A percentile compares a stretch with the other conserved stretches of the same genome.
These are phyloP conservation scores for Tachycineta bicolor DNA, from an alignment of 2,113 vertebrate species.

Conservation along the genomic window DNA sequence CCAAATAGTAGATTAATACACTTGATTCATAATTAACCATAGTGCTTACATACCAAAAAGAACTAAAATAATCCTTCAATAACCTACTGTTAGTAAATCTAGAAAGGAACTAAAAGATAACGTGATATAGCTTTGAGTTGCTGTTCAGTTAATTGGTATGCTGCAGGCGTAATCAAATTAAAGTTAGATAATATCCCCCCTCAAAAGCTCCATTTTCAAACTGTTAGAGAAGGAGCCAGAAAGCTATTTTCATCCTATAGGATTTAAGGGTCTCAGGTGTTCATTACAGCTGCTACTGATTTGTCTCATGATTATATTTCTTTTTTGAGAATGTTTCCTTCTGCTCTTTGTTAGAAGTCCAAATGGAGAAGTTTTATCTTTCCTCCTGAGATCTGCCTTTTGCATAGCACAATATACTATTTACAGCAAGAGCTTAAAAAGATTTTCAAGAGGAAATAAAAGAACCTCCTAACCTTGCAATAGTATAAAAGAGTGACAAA, in stretches of 20 bases:
- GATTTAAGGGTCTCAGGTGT: slow-evolving; percentile 39
- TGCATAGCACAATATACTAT: slow-evolving; percentile 14
- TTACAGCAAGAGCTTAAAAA: slow-evolving; percentile 27
- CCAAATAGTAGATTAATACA: neutral
- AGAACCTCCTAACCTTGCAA: neutral
- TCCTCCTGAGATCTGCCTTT: slow-evolving; percentile 17
- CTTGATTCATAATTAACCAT: neutral
- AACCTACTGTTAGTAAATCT: neutral
- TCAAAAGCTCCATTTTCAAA: neutral
- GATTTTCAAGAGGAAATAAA: slow-evolving; percentile 48
- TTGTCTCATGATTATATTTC: slow-evolving; percentile 50
- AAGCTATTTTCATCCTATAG: slow-evolving; percentile 8
- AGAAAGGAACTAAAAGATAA: neutral
- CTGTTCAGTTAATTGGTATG: neutral
- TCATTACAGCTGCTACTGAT: slow-evolving; percentile 42
- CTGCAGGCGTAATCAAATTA: slow-evolving; percentile 17
- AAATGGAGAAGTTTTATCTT: slow-evolving; percentile 54
- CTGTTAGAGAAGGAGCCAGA: neutral
- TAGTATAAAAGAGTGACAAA: neutral
- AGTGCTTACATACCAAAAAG: neutral
- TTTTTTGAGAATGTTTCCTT: slow-evolving; percentile 16
- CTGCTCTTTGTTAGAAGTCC: slow-evolving; percentile 32
- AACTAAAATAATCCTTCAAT: neutral
- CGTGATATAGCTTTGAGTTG: neutral
- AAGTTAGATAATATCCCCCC: neutral